Conservation (phyloP, 2,888 invertebrate species). For the Phyllotreta cruciferae region DNA sequence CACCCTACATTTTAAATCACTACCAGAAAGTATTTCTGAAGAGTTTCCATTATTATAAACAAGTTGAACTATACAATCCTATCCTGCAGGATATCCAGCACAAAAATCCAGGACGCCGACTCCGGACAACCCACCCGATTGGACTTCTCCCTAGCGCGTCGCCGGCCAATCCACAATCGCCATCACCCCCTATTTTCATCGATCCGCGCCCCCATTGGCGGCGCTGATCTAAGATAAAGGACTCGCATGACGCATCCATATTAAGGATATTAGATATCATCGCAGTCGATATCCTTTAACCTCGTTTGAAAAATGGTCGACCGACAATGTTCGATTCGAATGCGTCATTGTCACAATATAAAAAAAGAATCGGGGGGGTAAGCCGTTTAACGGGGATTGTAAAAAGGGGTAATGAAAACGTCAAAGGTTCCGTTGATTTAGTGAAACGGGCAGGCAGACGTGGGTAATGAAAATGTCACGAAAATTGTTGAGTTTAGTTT, state of each 20-base stretch:
- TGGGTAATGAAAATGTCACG: not conserved
- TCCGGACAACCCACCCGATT: slow-evolving; percentile 9
- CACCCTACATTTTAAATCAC: no score
- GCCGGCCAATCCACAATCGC: slow-evolving; percentile 28
- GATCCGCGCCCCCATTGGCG: slow-evolving; percentile 37
- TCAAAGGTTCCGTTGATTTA: slow-evolving; percentile 2
- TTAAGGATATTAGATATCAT: slow-evolving; percentile 31
- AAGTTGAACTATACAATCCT: no score
- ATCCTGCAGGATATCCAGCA: no score
- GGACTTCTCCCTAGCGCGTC: slow-evolving; percentile 4
- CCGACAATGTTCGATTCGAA: slow-evolving; percentile 29
- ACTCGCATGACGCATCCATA: slow-evolving; percentile 30
- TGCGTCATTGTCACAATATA: slow-evolving; percentile 15
- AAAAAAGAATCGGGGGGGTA: not conserved
- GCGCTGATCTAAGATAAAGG: slow-evolving; percentile 14
- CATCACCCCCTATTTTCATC: slow-evolving; percentile 29
- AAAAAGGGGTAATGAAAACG: slow-evolving; percentile 7
- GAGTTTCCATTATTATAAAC: no score
- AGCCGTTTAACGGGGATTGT: not conserved
- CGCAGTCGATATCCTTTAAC: slow-evolving; percentile 33
- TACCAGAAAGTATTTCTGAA: no score
- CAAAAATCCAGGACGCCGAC: no score
- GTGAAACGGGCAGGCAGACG: no score
- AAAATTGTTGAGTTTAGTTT: no score
- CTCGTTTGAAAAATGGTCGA: slow-evolving; percentile 39